phyloP scores from a whole-genome alignment of 2,888 invertebrate genomes.

The Tetragonisca angustula region DNA sequence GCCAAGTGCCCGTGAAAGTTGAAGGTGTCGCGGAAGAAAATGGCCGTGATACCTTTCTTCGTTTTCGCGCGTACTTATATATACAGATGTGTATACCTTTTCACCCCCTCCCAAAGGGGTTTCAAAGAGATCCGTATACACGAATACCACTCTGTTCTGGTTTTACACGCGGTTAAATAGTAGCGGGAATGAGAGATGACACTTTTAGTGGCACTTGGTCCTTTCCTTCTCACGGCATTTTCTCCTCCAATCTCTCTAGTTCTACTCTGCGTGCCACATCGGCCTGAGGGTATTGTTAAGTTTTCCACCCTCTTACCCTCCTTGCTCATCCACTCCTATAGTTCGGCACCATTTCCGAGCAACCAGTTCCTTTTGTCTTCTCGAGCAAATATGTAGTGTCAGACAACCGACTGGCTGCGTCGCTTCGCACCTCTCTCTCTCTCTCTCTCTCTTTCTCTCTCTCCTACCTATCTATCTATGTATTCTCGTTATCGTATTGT shows the following conservation, averaged over 20 bases:
- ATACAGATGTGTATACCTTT: not conserved
- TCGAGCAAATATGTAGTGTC: conserved; percentile 67
- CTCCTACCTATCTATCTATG: not conserved
- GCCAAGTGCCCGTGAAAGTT: conserved; percentile 69
- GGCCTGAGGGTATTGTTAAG: conserved; percentile 78
- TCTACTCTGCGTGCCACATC: conserved; percentile 62
- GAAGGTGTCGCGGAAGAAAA: conserved; percentile 61
- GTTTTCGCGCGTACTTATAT: not conserved
- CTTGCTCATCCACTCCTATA: conserved; percentile 47
- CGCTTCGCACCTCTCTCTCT: not conserved
- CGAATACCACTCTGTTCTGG: conserved; percentile 5
- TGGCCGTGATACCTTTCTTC: conserved; percentile 34
- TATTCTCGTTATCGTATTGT: not conserved
- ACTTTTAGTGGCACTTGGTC: conserved; percentile 73
- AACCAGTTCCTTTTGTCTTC: conserved; percentile 69
- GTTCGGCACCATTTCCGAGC: conserved; percentile 57
- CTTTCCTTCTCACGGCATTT: conserved; percentile 44
- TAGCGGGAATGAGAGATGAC: conserved; percentile 72
- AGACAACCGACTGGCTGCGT: conserved; percentile 21
- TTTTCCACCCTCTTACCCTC: conserved; percentile 65
- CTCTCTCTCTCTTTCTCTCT: not conserved
- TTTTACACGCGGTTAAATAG: conserved; percentile 55
- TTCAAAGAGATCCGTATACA: conserved; percentile 6
- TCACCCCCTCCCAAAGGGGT: too few species aligned
- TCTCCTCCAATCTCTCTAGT: conserved; percentile 45